These are phyloP conservation scores for Ligdia adustata DNA, from an alignment of 2,888 invertebrate species.

Conservation along the genomic window DNA sequence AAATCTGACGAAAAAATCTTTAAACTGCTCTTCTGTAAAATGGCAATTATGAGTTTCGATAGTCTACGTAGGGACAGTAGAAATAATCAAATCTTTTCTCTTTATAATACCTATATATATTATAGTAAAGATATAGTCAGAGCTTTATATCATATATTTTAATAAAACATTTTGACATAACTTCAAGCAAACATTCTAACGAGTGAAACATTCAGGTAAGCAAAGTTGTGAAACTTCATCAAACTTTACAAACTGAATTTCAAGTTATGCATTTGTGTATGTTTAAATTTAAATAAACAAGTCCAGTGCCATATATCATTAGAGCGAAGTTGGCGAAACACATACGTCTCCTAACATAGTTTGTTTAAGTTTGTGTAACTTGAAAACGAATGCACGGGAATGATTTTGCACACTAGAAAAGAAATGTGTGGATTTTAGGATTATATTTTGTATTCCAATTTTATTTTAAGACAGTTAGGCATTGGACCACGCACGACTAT, in stretches of 20 bases:
- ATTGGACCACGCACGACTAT: no score
- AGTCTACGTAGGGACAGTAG: no score
- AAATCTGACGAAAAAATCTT: no score
- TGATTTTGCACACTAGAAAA: slow-evolving; percentile 35
- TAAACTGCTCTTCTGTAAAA: no score
- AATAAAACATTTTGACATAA: no score
- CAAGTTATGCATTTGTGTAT: slow-evolving; percentile 50
- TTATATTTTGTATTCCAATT: no score
- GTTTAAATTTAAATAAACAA: slow-evolving; percentile 58
- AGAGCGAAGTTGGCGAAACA: slow-evolving; percentile 46
- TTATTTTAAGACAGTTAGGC: no score
- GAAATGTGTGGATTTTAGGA: slow-evolving; percentile 44
- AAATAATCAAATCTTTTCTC: no score
- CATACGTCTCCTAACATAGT: slow-evolving; percentile 55
- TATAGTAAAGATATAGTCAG: no score
- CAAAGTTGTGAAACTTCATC: slow-evolving; percentile 46
- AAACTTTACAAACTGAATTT: slow-evolving; percentile 57
- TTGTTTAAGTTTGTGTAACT: slow-evolving; percentile 61
- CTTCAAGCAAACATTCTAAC: slow-evolving; percentile 33
- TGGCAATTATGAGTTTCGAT: no score
- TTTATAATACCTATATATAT: no score
- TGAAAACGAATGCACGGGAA: slow-evolving; percentile 49
- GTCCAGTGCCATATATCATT: slow-evolving; percentile 69
- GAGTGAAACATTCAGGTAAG: slow-evolving; percentile 42
- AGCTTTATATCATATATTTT: no score